A percentile compares a stretch with the other conserved stretches of the same genome.
These are phyloP conservation scores for Emydocephalus ijimae DNA, from an alignment of 2,113 vertebrate genomes.

Conservation along the genomic window DNA sequence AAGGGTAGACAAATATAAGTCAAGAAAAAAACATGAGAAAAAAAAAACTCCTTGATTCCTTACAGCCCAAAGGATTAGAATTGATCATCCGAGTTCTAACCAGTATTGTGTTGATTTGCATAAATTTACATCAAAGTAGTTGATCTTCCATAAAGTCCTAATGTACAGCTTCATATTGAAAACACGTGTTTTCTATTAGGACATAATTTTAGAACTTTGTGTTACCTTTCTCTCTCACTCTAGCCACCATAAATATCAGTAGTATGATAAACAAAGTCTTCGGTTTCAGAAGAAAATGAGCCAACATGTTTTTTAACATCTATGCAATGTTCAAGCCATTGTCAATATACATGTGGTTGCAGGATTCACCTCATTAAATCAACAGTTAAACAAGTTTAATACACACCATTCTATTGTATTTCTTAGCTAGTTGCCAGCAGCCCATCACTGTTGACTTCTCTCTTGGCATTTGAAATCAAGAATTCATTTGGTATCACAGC, in stretches of 20 bases:
- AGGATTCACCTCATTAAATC: slow-evolving; percentile 61
- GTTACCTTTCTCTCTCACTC: slow-evolving; percentile 36
- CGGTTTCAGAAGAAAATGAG: slow-evolving; percentile 39
- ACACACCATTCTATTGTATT: slow-evolving; percentile 47
- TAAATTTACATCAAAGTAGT: background rate
- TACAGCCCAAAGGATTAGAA: background rate
- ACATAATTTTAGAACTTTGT: slow-evolving; percentile 28
- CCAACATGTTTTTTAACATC: slow-evolving; percentile 52
- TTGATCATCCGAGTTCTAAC: background rate
- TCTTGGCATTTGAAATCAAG: slow-evolving; percentile 49
- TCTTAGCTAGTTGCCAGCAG: slow-evolving; percentile 53
- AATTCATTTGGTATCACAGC: slow-evolving; percentile 66
- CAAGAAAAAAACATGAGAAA: background rate
- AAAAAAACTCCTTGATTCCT: background rate
- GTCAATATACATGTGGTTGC: slow-evolving; percentile 61
- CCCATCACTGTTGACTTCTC: slow-evolving; percentile 55
- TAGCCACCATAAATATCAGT: slow-evolving; percentile 54
- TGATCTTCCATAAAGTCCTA: background rate
- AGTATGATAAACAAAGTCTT: slow-evolving; percentile 43
- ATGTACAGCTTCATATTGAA: slow-evolving; percentile 10
- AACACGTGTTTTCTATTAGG: slow-evolving; percentile 17
- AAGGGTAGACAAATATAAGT: background rate
- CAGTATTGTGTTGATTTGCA: background rate
- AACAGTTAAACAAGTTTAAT: slow-evolving; percentile 59
- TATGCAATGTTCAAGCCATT: slow-evolving; percentile 46